Evolutionary conservation across 2,888 invertebrate species (phyloP).

Genomic region (Steromphala cineraria): DNA sequence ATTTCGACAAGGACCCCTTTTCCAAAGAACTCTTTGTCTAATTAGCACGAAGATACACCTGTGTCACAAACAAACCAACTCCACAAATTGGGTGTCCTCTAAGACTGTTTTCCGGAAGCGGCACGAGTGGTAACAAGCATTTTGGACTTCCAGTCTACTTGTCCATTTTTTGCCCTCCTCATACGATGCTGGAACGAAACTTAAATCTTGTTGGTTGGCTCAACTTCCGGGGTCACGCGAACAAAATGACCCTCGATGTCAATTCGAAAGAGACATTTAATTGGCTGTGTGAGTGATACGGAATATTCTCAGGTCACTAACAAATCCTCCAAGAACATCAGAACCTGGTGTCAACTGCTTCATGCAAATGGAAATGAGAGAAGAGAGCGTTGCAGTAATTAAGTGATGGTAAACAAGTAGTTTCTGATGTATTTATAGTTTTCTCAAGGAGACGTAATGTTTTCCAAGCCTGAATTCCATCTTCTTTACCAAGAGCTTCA

Average conservation of each 20-base stretch:
- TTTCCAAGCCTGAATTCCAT: too few relatives aligned
- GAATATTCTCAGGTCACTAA: neutral
- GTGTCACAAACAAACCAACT: neutral
- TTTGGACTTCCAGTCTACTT: neutral
- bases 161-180: neutral
- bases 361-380: too few relatives aligned
- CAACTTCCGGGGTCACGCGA: slow-evolving; percentile 11
- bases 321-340: too few relatives aligned
- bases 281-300: neutral
- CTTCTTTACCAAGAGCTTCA: too few relatives aligned
- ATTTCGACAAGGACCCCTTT: neutral
- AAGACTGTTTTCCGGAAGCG: neutral
- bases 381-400: too few relatives aligned
- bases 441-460: too few relatives aligned
- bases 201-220: slow-evolving; percentile 9
- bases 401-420: too few relatives aligned
- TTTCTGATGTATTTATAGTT: too few relatives aligned
- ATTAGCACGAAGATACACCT: neutral
- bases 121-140: neutral
- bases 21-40: neutral
- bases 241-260: slow-evolving; percentile 13
- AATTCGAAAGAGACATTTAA: slow-evolving; percentile 1
- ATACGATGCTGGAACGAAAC: neutral
- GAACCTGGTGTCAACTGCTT: too few relatives aligned
- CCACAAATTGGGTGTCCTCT: slow-evolving; percentile 8